phyloP scores from a whole-genome alignment of 2,113 vertebrate species.

The Python bivittatus region DNA sequence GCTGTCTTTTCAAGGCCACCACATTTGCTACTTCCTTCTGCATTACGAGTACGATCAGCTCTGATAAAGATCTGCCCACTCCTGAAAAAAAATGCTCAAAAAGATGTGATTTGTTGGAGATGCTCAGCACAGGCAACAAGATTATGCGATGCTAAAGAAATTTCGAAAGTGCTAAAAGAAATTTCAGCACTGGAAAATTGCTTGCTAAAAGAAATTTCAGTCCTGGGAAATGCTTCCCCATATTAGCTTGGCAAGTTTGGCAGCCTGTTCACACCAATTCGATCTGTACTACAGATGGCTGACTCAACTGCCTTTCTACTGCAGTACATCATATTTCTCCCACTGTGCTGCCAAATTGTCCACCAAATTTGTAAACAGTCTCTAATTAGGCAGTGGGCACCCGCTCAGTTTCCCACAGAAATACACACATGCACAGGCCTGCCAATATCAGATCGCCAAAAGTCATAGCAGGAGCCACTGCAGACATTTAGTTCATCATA shows the following conservation, averaged over 20 bases:
- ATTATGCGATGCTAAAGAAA: background rate
- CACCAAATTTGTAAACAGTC: constrained; percentile 42
- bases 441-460: constrained; percentile 32
- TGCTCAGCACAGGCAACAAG: background rate
- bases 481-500: constrained; percentile 21
- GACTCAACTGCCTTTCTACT: constrained; percentile 34
- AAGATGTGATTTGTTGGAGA: background rate
- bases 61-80: background rate
- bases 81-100: background rate
- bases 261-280: constrained; percentile 30
- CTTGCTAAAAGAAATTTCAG: background rate
- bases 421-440: constrained; percentile 28
- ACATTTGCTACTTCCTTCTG: background rate
- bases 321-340: constrained; percentile 33
- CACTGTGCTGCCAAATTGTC: constrained; percentile 27
- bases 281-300: constrained; percentile 32
- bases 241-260: constrained; percentile 23
- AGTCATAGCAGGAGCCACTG: constrained; percentile 12
- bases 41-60: too few relatives aligned
- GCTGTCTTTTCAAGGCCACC: background rate
- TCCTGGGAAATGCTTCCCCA: background rate
- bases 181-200: background rate
- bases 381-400: constrained; percentile 41
- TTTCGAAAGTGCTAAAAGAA: background rate
- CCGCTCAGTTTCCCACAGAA: constrained; percentile 37